phyloP scores from a whole-genome alignment of 2,888 invertebrate genomes.

The Boloria euphrosyne region DNA sequence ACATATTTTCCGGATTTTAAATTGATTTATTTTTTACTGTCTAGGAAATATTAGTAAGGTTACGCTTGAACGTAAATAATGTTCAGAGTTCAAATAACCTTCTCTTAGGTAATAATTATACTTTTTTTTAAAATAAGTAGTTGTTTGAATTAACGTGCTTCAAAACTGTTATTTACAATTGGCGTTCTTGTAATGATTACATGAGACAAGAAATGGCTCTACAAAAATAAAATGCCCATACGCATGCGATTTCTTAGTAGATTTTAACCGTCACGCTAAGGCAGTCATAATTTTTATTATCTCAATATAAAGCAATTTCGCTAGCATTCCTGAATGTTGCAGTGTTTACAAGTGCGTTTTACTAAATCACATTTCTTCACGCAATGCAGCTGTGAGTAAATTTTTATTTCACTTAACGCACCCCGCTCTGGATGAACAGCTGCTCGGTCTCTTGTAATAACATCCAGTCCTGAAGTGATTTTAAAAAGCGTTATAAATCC shows the following conservation, averaged over 20 bases:
- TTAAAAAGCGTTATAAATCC: constrained; percentile 52
- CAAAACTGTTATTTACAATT: background rate
- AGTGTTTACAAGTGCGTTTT: constrained; percentile 38
- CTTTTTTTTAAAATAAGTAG: no score
- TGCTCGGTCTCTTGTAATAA: constrained; percentile 54
- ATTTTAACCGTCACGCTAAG: constrained; percentile 18
- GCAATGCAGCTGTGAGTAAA: constrained; percentile 50
- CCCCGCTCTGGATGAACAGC: constrained; percentile 61
- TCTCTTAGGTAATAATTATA: no score
- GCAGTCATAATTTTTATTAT: constrained; percentile 2
- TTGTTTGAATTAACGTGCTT: no score
- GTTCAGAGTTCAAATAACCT: no score
- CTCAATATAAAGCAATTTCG: constrained; percentile 25
- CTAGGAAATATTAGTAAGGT: no score
- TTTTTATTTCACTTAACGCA: constrained; percentile 56
- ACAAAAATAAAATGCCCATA: background rate
- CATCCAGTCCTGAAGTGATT: constrained; percentile 46
- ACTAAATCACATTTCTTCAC: constrained; percentile 48
- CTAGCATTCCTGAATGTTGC: constrained; percentile 26
- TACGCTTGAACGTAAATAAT: no score
- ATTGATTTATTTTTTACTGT: no score
- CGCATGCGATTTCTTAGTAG: constrained; percentile 18
- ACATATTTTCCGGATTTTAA: no score
- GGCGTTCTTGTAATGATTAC: constrained; percentile 10
- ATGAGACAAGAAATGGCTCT: background rate